Conservation (phyloP, 2,113 vertebrate species). For the Deroptyus accipitrinus region DNA sequence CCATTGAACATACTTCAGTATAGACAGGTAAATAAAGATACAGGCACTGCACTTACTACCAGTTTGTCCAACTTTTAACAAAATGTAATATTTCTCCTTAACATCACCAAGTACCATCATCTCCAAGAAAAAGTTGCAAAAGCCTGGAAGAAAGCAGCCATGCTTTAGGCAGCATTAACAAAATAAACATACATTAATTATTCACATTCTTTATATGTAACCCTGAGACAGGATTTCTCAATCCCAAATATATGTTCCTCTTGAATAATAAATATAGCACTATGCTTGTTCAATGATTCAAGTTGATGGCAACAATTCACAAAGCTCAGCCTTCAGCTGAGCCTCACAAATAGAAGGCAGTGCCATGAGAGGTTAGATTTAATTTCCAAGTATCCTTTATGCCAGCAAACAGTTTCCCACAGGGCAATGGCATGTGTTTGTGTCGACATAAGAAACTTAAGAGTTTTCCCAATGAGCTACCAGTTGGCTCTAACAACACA, state of each 20-base stretch:
- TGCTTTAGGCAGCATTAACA: neutral
- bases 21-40: neutral
- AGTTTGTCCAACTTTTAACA: neutral
- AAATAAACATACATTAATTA: constrained; percentile 14
- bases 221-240: neutral
- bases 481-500: constrained; percentile 3
- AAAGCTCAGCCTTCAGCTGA: constrained; percentile 4
- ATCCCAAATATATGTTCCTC: neutral
- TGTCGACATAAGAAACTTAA: constrained; percentile 20
- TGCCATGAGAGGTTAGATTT: neutral
- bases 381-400: constrained; percentile 7
- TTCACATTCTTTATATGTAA: neutral
- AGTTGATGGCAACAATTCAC: constrained; percentile 10
- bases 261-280: constrained; percentile 26
- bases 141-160: neutral
- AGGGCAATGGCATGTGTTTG: neutral
- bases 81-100: neutral
- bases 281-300: neutral
- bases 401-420: constrained; percentile 46
- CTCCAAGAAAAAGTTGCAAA: neutral
- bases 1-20: neutral
- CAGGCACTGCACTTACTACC: neutral
- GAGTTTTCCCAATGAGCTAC: neutral
- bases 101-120: neutral
- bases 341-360: neutral